Evolutionary conservation across 2,113 vertebrate genomes (phyloP).

Genomic region (Lepisosteus osseus): DNA sequence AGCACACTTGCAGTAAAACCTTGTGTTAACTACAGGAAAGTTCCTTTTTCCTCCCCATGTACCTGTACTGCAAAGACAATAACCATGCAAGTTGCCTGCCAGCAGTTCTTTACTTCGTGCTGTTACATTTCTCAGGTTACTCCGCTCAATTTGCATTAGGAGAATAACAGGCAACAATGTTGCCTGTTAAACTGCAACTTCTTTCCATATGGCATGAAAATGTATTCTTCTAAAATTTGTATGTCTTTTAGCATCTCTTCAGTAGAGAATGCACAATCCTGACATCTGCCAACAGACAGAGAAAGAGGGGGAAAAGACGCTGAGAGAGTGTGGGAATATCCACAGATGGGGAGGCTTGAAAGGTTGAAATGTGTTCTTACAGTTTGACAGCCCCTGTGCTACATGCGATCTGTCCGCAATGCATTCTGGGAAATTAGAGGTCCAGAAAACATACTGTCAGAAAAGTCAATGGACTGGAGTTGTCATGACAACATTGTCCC

Average conservation of each 20-base stretch:
- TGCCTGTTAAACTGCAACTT: constrained; percentile 42
- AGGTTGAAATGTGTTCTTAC: constrained; percentile 22
- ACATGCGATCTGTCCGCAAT: constrained; percentile 31
- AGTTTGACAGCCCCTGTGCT: constrained; percentile 27
- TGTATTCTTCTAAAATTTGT: background rate
- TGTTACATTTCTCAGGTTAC: background rate
- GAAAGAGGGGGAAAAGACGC: background rate
- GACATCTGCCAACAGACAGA: too few species aligned
- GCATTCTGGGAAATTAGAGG: constrained; percentile 41
- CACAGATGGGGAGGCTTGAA: constrained; percentile 19
- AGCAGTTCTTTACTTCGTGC: background rate
- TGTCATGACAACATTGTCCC: constrained; percentile 48
- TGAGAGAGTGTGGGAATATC: background rate
- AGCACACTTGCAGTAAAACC: too few species aligned
- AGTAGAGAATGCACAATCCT: too few species aligned
- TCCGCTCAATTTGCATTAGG: constrained; percentile 37
- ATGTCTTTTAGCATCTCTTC: background rate
- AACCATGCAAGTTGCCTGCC: background rate
- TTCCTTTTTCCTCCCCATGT: too few species aligned
- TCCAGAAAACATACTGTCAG: constrained; percentile 38
- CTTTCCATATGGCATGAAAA: constrained; percentile 24
- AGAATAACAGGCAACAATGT: constrained; percentile 20
- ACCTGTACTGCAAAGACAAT: background rate
- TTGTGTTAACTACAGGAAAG: too few species aligned
- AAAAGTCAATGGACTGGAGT: constrained; percentile 44